Evolutionary conservation across 2,113 vertebrate species (phyloP).

Genomic region (Chloropsis hardwickii): DNA sequence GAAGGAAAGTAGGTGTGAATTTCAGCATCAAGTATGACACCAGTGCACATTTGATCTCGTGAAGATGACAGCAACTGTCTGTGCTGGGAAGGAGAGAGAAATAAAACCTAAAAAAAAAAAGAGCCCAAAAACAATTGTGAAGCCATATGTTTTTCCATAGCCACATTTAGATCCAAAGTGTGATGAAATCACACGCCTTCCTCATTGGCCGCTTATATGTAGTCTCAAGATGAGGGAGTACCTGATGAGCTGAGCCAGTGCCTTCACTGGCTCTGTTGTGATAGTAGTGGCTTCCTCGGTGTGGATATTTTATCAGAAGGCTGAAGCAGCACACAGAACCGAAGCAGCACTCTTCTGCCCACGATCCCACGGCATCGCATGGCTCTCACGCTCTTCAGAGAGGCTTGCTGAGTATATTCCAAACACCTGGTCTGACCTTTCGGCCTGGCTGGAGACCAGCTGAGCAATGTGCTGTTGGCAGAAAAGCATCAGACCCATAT

Average conservation of each 20-base stretch:
- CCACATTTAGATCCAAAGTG: background rate
- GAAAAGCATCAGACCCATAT: background rate
- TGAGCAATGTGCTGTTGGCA: background rate
- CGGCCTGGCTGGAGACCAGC: background rate
- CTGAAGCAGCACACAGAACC: rapidly evolving
- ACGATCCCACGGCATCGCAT: rapidly evolving
- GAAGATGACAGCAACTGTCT: slow-evolving; percentile 22
- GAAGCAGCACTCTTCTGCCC: background rate
- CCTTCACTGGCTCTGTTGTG: background rate
- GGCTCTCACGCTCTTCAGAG: background rate
- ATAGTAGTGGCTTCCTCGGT: background rate
- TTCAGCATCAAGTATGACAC: background rate
- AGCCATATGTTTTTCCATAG: slow-evolving; percentile 1
- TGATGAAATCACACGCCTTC: background rate
- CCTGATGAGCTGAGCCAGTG: background rate
- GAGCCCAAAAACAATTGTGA: background rate
- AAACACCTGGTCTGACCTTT: rapidly evolving
- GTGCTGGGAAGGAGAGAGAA: background rate
- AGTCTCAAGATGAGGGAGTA: background rate
- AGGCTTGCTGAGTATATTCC: background rate
- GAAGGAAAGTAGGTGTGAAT: slow-evolving; percentile 6
- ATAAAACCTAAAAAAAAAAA: background rate
- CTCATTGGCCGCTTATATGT: background rate
- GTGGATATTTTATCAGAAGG: background rate
- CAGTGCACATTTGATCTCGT: background rate